Evolutionary conservation across 37 sponge, comb jelly and placozoan genomes (phyloP), one percentile per base, ranked within the genome.

Genomic region (Beroe ovata): DNA sequence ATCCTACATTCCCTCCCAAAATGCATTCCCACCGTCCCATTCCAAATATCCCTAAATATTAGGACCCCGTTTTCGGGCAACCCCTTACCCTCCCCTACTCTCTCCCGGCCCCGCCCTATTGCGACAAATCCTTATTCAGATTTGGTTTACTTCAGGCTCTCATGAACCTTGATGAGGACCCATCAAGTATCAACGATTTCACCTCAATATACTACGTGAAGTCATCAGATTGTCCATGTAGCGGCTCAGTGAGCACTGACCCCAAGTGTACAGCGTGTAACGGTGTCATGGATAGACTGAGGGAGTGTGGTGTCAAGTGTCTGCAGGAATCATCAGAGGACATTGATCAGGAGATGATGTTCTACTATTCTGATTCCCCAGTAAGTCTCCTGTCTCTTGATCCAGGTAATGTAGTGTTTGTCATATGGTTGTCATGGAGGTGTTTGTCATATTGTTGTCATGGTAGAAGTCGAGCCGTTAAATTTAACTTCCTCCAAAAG

Each of bases 151-250:
- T 23, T 40, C 84, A 77, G 84, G 23, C 84, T 3, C 28, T 77
- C 14, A 77, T 42, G 11, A 77, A 77, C 84, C 42, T 77, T 14
- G 84, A 77, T 25, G 84, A 77, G 84, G 84, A 77, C 54, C 84
- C 84, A 0, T 77, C 84, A 42, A 42, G 41, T 29, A 42, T 42
- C 23, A 77, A 77, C 84, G 84, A 77, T 28, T 77, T 36, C 54
- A 35, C 33, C 28, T 77, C 54, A 19, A 2, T 77, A 21, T 36
- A 36, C 84, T 77, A 32, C 38, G 84, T 77, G 33, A 77, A 77
- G 54, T 20, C 28, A 6, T 25, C 28, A 42, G 54, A 42, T 16
- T 29, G 69, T 1, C 11, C 14, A 37, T 25, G 30, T 37, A 30
- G 30, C 1, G 69, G 69, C 18, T 16, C 6, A 11, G 11, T 16